Conservation (phyloP, 2,113 vertebrate species). For the Ancistrus triradiatus region DNA sequence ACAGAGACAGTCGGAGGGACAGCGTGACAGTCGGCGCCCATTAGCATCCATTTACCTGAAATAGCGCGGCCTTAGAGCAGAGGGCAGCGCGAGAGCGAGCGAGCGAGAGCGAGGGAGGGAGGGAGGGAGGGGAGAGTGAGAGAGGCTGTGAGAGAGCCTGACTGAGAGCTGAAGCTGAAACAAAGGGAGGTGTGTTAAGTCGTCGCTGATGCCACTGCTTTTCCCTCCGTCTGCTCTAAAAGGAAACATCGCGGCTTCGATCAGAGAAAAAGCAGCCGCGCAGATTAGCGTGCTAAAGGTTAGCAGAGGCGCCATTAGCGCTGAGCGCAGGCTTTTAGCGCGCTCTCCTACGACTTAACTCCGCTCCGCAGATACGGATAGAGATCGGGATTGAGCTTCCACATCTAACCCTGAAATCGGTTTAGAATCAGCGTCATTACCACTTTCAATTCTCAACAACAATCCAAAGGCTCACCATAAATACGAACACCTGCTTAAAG, state of each 20-base stretch:
- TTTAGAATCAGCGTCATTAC: too few species aligned
- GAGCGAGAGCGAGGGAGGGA: not conserved
- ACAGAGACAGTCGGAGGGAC: conserved; percentile 1
- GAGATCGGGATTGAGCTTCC: too few species aligned
- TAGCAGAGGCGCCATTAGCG: conserved; percentile 61
- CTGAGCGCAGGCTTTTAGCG: conserved; percentile 66
- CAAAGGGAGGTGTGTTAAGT: conserved; percentile 69
- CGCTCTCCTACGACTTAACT: conserved; percentile 64
- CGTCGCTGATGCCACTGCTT: conserved; percentile 58
- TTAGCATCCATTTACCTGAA: conserved; percentile 85
- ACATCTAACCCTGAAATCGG: too few species aligned
- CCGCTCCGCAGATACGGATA: conserved; percentile 58
- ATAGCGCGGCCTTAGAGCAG: conserved; percentile 78
- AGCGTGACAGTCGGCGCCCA: conserved; percentile 77
- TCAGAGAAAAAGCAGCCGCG: conserved; percentile 77
- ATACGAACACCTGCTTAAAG: too few species aligned
- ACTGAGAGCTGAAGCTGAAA: conserved; percentile 45
- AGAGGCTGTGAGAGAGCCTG: not conserved
- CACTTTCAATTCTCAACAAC: too few species aligned
- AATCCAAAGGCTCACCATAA: too few species aligned
- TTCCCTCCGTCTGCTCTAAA: conserved; percentile 58
- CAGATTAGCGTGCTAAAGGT: conserved; percentile 69
- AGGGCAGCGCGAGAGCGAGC: conserved; percentile 49
- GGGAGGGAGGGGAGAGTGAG: conserved; percentile 32
- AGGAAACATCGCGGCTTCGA: conserved; percentile 67